A percentile compares a stretch with the other conserved stretches of the same genome.
phyloP scores from a whole-genome alignment of 2,888 invertebrate species.

The Cheilosia scutellata region DNA sequence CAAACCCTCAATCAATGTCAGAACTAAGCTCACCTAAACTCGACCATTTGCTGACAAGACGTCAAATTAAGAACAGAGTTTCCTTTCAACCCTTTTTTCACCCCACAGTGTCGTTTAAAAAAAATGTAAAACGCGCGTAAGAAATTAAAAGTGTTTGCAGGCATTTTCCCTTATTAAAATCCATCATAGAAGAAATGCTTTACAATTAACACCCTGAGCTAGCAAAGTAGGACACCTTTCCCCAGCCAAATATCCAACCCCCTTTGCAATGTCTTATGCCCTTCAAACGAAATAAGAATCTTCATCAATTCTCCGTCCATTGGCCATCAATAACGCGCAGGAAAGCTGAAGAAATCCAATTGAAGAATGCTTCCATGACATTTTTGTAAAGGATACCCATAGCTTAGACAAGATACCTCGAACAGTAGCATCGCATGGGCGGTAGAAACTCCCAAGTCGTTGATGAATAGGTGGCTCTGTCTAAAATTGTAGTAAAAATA shows the following conservation, averaged over 20 bases:
- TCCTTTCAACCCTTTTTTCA: slow-evolving; percentile 50
- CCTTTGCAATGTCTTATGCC: slow-evolving; percentile 1
- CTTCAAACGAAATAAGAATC: slow-evolving; percentile 64
- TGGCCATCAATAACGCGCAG: slow-evolving; percentile 72
- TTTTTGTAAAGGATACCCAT: slow-evolving; percentile 58
- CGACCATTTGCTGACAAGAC: slow-evolving; percentile 71
- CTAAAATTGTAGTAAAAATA: slow-evolving; percentile 64
- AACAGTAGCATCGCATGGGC: neutral
- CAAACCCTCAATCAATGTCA: slow-evolving; percentile 66
- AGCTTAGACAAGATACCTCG: slow-evolving; percentile 56
- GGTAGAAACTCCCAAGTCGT: neutral
- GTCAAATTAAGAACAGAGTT: slow-evolving; percentile 65
- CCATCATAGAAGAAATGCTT: slow-evolving; percentile 61
- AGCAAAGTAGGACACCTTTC: slow-evolving; percentile 50
- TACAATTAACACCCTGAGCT: slow-evolving; percentile 15
- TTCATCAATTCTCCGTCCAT: slow-evolving; percentile 73
- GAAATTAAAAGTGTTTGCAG: slow-evolving; percentile 54
- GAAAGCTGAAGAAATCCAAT: slow-evolving; percentile 64
- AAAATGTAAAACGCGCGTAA: slow-evolving; percentile 5
- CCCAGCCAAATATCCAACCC: slow-evolving; percentile 4
- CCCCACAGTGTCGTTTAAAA: neutral
- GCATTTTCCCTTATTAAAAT: slow-evolving; percentile 59
- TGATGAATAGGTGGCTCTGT: slow-evolving; percentile 75
- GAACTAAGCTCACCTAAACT: slow-evolving; percentile 70
- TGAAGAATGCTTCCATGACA: slow-evolving; percentile 68